These are phyloP conservation scores for Beroe forskalii DNA, from an alignment of 37 sponge, comb jelly and placozoan genomes.

Conservation along the genomic window DNA sequence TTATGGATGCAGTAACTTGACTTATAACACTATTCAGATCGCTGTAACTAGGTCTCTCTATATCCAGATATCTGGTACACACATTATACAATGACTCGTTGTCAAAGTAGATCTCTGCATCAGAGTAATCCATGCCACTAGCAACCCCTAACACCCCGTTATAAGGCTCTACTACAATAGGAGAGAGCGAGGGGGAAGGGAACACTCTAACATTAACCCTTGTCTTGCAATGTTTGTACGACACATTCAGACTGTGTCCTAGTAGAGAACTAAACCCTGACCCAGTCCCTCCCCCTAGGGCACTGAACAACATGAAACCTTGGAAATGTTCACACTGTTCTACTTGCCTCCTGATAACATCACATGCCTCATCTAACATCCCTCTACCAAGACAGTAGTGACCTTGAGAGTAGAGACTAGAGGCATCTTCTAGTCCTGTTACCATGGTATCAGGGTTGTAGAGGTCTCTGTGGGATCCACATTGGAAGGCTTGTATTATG, in stretches of 20 bases:
- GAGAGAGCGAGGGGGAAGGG: background rate
- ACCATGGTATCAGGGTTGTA: background rate
- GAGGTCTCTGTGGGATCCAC: background rate
- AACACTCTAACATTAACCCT: background rate
- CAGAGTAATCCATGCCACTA: background rate
- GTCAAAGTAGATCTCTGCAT: background rate
- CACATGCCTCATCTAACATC: background rate
- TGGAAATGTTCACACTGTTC: background rate
- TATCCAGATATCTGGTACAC: background rate
- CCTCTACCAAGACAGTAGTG: background rate
- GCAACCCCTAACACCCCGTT: background rate
- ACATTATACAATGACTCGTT: background rate
- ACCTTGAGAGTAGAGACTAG: background rate
- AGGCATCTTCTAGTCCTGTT: background rate
- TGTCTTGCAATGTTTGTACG: background rate
- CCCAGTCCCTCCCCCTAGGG: constrained; percentile 21
- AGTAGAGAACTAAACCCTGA: background rate
- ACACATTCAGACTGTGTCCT: background rate
- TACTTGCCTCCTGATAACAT: background rate
- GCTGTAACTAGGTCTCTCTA: background rate
- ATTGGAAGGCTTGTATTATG: background rate
- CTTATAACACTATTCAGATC: background rate
- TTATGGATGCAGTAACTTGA: background rate
- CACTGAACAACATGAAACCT: background rate
- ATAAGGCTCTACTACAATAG: constrained; percentile 1